phyloP scores from a whole-genome alignment of 2,113 vertebrate genomes.

The Polypterus bichir region DNA sequence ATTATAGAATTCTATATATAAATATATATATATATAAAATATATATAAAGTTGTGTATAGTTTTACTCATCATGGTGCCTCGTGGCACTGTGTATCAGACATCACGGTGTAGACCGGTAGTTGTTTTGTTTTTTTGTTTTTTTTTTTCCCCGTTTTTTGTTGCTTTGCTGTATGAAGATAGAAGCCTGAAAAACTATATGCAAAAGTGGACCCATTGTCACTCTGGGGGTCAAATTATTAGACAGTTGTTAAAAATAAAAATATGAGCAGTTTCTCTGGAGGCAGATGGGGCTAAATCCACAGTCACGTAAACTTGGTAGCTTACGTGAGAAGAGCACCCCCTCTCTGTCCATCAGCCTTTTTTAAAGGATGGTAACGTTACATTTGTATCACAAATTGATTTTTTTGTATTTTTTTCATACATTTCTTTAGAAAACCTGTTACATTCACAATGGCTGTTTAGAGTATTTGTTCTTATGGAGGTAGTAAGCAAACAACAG shows the following conservation, averaged over 20 bases:
- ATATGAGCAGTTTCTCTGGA: background rate
- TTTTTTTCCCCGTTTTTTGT: background rate
- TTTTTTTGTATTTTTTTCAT: background rate
- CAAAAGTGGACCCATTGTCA: background rate
- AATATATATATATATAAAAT: slow-evolving; percentile 17
- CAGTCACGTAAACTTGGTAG: background rate
- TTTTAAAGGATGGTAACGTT: too few relatives aligned
- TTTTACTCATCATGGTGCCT: slow-evolving; percentile 13
- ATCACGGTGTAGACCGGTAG: slow-evolving; percentile 12
- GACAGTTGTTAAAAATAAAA: background rate
- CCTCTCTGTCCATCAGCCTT: too few relatives aligned
- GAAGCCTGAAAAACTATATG: slow-evolving; percentile 1
- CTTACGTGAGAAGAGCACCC: background rate
- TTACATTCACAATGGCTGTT: background rate
- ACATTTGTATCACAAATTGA: background rate
- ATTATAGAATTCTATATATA: slow-evolving; percentile 14
- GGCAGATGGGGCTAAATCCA: background rate
- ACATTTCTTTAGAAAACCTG: background rate
- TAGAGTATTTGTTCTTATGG: background rate
- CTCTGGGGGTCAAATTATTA: background rate
- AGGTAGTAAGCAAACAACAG: background rate
- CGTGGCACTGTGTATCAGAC: slow-evolving; percentile 10
- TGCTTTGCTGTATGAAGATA: background rate
- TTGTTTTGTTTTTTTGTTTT: slow-evolving; percentile 9
- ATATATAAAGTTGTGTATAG: slow-evolving; percentile 21